phyloP scores from a whole-genome alignment of 1,140 invertebrate genomes.

The Drosophila pandora region DNA sequence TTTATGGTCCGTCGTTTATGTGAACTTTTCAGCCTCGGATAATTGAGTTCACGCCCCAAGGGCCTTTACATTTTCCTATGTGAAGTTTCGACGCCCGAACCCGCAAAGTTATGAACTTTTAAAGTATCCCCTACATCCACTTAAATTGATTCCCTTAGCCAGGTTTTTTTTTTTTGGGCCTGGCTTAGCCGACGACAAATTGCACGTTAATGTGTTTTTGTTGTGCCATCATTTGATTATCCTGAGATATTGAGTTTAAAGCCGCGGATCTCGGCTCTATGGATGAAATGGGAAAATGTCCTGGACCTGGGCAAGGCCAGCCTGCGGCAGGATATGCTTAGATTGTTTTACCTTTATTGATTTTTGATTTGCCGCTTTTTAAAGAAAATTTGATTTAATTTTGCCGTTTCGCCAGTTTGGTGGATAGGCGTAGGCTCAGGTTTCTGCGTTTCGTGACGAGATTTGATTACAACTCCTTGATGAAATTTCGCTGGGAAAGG shows the following conservation, averaged over 20 bases:
- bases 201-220: constrained; percentile 74
- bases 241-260: constrained; percentile 76
- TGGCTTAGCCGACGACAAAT: constrained; percentile 37
- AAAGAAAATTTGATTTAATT: constrained; percentile 74
- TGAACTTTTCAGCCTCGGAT: constrained; percentile 15
- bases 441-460: constrained; percentile 62
- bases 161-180: background rate
- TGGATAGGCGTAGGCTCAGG: constrained; percentile 32
- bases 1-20: background rate
- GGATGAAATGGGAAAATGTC: constrained; percentile 14
- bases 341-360: constrained; percentile 78
- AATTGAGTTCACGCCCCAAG: constrained; percentile 31
- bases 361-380: constrained; percentile 58
- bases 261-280: constrained; percentile 17
- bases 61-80: constrained; percentile 23
- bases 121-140: constrained; percentile 23
- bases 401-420: constrained; percentile 9
- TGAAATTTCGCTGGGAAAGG: constrained; percentile 61
- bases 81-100: constrained; percentile 6
- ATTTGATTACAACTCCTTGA: constrained; percentile 77
- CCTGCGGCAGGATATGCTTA: constrained; percentile 25
- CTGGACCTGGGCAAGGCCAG: background rate
- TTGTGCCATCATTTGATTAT: constrained; percentile 61
- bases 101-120: constrained; percentile 34
- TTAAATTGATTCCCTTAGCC: constrained; percentile 21